Conservation (phyloP, 2,888 invertebrate genomes). For the Drosophila nigricruria region DNA sequence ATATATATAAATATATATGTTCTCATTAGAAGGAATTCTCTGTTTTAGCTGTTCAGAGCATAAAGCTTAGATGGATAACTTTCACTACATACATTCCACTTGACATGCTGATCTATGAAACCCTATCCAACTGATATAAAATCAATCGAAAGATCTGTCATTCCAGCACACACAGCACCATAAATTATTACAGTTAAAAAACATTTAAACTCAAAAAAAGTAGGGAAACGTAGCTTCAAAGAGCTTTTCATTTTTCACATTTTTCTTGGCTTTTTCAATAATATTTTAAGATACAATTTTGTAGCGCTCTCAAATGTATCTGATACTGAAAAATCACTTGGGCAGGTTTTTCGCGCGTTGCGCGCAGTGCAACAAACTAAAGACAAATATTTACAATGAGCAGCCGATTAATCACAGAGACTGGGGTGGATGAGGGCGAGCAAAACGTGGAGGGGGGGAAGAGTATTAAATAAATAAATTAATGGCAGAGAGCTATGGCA, state of each 20-base stretch:
- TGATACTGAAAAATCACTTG: slow-evolving; percentile 5
- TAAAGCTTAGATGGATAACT: too few relatives aligned
- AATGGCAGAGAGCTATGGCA: slow-evolving; percentile 60
- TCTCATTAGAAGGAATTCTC: too few relatives aligned
- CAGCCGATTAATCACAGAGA: slow-evolving; percentile 75
- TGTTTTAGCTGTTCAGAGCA: too few relatives aligned
- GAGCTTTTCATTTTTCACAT: neutral
- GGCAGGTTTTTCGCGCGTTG: slow-evolving; percentile 26
- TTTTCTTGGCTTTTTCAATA: neutral
- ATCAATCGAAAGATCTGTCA: neutral
- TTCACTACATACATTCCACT: too few relatives aligned
- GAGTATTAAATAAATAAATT: slow-evolving; percentile 80
- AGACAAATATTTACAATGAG: slow-evolving; percentile 82
- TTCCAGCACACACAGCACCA: neutral
- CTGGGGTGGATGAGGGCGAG: neutral
- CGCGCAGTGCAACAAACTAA: slow-evolving; percentile 74
- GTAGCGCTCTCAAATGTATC: slow-evolving; percentile 18
- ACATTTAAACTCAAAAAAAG: neutral
- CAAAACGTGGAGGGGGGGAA: neutral
- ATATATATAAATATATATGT: neutral
- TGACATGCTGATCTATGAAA: too few relatives aligned
- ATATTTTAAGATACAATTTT: slow-evolving; percentile 8
- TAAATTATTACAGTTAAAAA: neutral
- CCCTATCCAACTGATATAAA: too few relatives aligned
- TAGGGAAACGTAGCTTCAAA: neutral